A percentile compares a stretch with the other conserved stretches of the same genome.
phyloP scores from a whole-genome alignment of 2,888 invertebrate species.

The Melanostoma scalare region DNA sequence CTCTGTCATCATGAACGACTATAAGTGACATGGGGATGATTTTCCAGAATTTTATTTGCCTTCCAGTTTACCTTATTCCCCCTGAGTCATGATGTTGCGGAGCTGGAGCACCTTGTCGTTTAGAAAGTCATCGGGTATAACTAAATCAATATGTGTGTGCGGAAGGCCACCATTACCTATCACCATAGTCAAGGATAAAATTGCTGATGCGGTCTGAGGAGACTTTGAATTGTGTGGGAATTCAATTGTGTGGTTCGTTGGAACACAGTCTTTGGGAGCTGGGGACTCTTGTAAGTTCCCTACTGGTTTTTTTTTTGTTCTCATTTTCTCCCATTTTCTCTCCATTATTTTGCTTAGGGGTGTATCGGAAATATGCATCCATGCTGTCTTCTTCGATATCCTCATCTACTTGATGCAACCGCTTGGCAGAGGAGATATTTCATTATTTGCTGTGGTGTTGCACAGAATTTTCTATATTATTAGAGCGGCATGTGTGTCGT shows the following conservation, averaged over 20 bases:
- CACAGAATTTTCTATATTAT: constrained; percentile 17
- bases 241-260: constrained; percentile 57
- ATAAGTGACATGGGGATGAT: constrained; percentile 33
- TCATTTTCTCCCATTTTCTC: constrained; percentile 31
- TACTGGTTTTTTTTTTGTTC: constrained; percentile 23
- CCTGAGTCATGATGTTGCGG: constrained; percentile 19
- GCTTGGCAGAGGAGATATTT: constrained; percentile 40
- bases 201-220: constrained; percentile 21
- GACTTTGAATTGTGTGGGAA: constrained; percentile 61
- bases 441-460: constrained; percentile 52
- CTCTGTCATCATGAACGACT: background rate
- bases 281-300: constrained; percentile 54
- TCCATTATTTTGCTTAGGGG: constrained; percentile 25
- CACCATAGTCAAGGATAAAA: constrained; percentile 5
- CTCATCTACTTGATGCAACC: constrained; percentile 42
- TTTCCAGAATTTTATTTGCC: constrained; percentile 41
- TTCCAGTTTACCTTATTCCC: constrained; percentile 9
- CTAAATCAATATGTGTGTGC: constrained; percentile 18
- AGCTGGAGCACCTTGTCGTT: constrained; percentile 39
- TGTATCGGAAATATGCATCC: constrained; percentile 55
- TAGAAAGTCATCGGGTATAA: constrained; percentile 41
- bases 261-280: constrained; percentile 38
- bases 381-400: constrained; percentile 43
- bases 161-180: background rate
- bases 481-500: constrained; percentile 42